phyloP scores from a whole-genome alignment of 2,113 vertebrate species.

The Pipra filicauda region DNA sequence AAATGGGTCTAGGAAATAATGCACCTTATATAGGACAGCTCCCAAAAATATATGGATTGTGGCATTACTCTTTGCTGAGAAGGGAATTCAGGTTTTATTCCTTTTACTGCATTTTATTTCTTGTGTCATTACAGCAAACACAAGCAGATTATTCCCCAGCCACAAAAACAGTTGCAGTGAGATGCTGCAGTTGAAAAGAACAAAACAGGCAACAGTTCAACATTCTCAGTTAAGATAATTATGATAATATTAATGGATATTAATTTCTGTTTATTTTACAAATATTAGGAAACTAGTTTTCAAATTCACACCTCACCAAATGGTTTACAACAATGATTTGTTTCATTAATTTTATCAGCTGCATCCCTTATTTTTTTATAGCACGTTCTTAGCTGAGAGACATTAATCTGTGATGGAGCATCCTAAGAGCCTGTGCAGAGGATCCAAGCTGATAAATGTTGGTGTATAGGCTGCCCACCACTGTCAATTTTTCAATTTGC shows the following conservation, averaged over 20 bases:
- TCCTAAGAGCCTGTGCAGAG: slow-evolving; percentile 2
- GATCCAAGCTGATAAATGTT: background rate
- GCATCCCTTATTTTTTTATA: slow-evolving; percentile 24
- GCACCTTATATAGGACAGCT: background rate
- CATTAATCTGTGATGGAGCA: background rate
- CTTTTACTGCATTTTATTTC: slow-evolving; percentile 9
- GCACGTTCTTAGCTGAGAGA: slow-evolving; percentile 13
- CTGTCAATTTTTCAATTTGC: background rate
- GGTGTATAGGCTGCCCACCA: background rate
- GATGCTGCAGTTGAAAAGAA: slow-evolving; percentile 55
- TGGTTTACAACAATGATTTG: slow-evolving; percentile 57
- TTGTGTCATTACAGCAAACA: slow-evolving; percentile 13
- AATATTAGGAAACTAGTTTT: slow-evolving; percentile 50
- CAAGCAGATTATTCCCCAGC: slow-evolving; percentile 52
- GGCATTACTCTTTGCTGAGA: slow-evolving; percentile 3
- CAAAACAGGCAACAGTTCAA: slow-evolving; percentile 59
- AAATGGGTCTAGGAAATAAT: background rate
- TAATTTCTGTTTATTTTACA: slow-evolving; percentile 65
- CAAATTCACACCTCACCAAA: slow-evolving; percentile 63
- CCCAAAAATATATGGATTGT: background rate
- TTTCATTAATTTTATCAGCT: slow-evolving; percentile 58
- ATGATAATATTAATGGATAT: slow-evolving; percentile 59
- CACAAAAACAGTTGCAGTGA: background rate
- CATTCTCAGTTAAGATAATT: slow-evolving; percentile 54
- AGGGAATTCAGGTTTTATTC: slow-evolving; percentile 29